phyloP scores from a whole-genome alignment of 2,113 vertebrate genomes.

The Platysteira castanea region DNA sequence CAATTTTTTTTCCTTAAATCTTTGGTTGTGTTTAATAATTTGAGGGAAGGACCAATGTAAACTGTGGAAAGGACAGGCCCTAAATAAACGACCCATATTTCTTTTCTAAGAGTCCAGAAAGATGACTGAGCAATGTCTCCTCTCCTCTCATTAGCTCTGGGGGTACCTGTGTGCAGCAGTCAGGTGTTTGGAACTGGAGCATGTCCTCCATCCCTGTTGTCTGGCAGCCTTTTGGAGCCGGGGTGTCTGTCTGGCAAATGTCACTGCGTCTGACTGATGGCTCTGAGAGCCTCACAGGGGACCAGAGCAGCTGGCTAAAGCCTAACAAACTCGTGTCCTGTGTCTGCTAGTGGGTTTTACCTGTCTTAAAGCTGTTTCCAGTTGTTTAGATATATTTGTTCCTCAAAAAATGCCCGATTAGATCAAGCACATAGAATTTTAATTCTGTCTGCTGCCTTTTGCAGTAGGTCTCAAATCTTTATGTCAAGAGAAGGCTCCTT shows the following conservation, averaged over 20 bases:
- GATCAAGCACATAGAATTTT: not conserved
- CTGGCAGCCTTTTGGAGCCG: not conserved
- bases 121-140: not conserved
- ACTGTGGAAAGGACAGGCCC: not conserved
- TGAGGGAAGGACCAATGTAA: not conserved
- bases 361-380: not conserved
- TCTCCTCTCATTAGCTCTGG: not conserved
- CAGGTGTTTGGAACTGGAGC: not conserved
- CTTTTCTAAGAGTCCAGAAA: not conserved
- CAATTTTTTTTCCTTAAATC: not conserved
- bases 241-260: not conserved
- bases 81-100: not conserved
- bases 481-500: not conserved
- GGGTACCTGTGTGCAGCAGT: not conserved
- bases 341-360: not conserved
- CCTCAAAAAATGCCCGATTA: not conserved
- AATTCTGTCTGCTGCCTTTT: not conserved
- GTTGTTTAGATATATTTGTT: not conserved
- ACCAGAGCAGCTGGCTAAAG: not conserved
- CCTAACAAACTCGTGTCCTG: not conserved
- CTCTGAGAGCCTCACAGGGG: not conserved
- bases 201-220: not conserved
- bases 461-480: not conserved
- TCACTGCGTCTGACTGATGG: fast-evolving
- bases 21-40: not conserved